Percentiles rank a stretch among this genome's conserved stretches.
Conservation (phyloP, 2,888 invertebrate genomes). For the Zhengitettix transpicula region DNA sequence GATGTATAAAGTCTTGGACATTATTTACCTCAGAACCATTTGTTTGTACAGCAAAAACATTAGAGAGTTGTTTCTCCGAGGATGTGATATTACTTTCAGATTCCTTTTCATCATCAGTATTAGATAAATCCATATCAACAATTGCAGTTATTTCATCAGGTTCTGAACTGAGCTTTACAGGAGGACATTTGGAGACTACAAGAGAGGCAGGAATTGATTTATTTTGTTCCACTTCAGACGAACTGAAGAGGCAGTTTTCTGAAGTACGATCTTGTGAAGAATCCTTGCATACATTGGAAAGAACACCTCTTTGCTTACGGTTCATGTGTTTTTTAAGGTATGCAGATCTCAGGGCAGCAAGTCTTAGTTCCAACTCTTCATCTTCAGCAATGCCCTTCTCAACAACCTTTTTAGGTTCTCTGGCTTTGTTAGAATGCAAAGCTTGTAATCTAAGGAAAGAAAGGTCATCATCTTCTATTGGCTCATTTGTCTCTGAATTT, state of each 20-base stretch:
- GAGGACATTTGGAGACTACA: background rate
- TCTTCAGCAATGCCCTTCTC: background rate
- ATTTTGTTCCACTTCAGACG: background rate
- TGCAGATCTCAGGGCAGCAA: slow-evolving; percentile 1
- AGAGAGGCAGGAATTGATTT: background rate
- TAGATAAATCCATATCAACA: slow-evolving; percentile 6
- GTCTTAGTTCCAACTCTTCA: slow-evolving; percentile 1
- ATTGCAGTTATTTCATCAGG: slow-evolving; percentile 5
- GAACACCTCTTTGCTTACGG: slow-evolving; percentile 1
- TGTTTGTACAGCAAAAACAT: background rate
- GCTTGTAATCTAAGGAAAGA: background rate
- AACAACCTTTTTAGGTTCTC: background rate
- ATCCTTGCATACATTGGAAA: background rate
- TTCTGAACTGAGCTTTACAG: background rate
- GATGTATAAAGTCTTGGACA: background rate
- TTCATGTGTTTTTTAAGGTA: background rate
- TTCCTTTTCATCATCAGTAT: slow-evolving; percentile 3
- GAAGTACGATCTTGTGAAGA: background rate
- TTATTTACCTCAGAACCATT: background rate
- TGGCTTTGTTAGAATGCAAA: background rate
- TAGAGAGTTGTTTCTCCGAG: background rate
- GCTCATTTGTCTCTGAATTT: background rate
- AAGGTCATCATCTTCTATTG: slow-evolving; percentile 1
- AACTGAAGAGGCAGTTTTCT: background rate
- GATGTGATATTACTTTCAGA: background rate